phyloP scores from a whole-genome alignment of 2,888 invertebrate genomes.

The Parnassius smintheus region DNA sequence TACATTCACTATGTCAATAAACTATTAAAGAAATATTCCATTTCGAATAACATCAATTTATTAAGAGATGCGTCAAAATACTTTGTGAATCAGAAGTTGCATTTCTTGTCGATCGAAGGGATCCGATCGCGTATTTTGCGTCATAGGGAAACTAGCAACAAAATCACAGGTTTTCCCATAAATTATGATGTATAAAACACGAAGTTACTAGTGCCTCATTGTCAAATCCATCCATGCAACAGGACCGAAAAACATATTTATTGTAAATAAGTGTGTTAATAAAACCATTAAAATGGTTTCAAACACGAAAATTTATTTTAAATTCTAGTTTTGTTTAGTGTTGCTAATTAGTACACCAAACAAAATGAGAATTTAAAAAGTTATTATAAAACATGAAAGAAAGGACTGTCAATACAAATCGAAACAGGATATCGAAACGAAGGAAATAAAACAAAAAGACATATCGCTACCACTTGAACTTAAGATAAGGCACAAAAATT shows the following conservation, averaged over 20 bases:
- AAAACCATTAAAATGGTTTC: constrained; percentile 2
- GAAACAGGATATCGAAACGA: neutral
- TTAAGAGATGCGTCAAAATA: constrained; percentile 12
- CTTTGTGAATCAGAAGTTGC: neutral
- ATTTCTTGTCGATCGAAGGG: neutral
- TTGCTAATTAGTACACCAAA: constrained; percentile 8
- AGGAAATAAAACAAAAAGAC: neutral
- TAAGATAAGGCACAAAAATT: neutral
- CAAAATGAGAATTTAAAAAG: no score
- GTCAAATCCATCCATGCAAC: constrained; percentile 6
- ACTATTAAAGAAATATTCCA: no score
- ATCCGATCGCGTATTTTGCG: constrained; percentile 2
- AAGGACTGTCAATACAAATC: neutral
- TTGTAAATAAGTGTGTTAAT: neutral
- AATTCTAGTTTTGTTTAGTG: constrained; percentile 6
- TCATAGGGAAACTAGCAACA: constrained; percentile 14
- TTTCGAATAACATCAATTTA: neutral
- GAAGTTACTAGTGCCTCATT: neutral
- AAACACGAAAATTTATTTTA: constrained; percentile 2
- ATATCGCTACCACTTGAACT: neutral
- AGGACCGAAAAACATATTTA: neutral
- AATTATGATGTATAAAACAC: constrained; percentile 12
- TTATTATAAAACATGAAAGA: constrained; percentile 13
- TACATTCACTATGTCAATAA: no score
- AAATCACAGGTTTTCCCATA: constrained; percentile 6